These are phyloP conservation scores for Echinarachnius parma DNA, from an alignment of 53 echinoderm and acorn worm species.

Conservation along the genomic window DNA sequence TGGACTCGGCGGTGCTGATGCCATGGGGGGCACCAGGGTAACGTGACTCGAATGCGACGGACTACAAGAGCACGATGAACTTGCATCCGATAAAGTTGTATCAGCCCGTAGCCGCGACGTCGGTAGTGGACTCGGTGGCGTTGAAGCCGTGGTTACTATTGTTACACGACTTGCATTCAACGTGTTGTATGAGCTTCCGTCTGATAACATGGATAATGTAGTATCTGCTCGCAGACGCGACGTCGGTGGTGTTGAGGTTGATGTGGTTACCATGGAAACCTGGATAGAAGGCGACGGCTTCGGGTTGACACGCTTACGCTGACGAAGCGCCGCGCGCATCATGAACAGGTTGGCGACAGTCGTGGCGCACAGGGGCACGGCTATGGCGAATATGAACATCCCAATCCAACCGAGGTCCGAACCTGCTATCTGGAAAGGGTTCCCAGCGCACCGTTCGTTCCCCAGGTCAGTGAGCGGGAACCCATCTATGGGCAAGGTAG, in stretches of 20 bases:
- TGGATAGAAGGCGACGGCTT: background rate
- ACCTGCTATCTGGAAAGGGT: slow-evolving; percentile 18
- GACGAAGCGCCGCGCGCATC: slow-evolving; percentile 24
- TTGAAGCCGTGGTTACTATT: too few species aligned
- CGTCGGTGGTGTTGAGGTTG: background rate
- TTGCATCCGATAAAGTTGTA: slow-evolving; percentile 15
- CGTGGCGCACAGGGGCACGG: slow-evolving; percentile 9
- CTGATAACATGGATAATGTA: too few species aligned
- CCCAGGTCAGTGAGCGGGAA: slow-evolving; percentile 7
- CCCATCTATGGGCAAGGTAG: slow-evolving; percentile 11
- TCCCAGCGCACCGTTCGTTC: slow-evolving; percentile 13
- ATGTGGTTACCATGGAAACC: background rate
- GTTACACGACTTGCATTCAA: too few species aligned
- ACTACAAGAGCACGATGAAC: too few species aligned
- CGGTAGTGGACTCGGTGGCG: too few species aligned
- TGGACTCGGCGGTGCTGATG: too few species aligned
- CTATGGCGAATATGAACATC: slow-evolving; percentile 15
- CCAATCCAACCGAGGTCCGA: slow-evolving; percentile 36
- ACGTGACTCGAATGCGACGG: too few species aligned
- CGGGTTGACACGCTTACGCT: slow-evolving; percentile 4
- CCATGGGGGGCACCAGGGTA: too few species aligned
- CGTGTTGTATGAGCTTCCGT: too few species aligned
- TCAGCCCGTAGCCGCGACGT: slow-evolving; percentile 1
- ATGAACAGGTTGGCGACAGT: slow-evolving; percentile 13
- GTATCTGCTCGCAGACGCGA: slow-evolving; percentile 7